These are phyloP conservation scores for Eurois occulta DNA, from an alignment of 2,888 invertebrate genomes.

Conservation along the genomic window DNA sequence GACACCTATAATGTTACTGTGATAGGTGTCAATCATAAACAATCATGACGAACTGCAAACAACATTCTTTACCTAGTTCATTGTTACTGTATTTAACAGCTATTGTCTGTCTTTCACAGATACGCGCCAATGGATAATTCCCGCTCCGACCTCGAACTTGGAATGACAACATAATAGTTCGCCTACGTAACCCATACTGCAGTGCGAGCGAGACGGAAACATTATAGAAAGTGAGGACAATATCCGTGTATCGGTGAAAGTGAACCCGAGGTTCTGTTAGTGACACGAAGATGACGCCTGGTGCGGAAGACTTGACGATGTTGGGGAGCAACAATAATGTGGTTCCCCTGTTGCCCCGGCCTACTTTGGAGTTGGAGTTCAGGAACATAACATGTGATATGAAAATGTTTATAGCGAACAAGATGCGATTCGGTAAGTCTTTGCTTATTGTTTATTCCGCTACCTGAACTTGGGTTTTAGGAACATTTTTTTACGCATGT, in stretches of 20 bases:
- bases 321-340: constrained; percentile 85
- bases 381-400: constrained; percentile 92
- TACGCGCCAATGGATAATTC: constrained; percentile 67
- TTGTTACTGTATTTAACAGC: background rate
- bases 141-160: constrained; percentile 62
- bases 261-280: constrained; percentile 53
- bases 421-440: constrained; percentile 91
- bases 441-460: background rate
- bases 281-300: constrained; percentile 76
- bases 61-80: background rate
- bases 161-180: constrained; percentile 38
- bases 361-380: constrained; percentile 93
- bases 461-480: constrained; percentile 34
- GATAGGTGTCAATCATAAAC: constrained; percentile 48
- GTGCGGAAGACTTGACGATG: constrained; percentile 75
- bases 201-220: constrained; percentile 59
- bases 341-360: constrained; percentile 87
- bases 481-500: background rate
- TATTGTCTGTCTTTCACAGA: constrained; percentile 69
- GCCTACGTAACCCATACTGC: constrained; percentile 19
- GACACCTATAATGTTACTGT: constrained; percentile 14
- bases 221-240: constrained; percentile 68
- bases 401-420: constrained; percentile 89
- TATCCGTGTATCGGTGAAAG: constrained; percentile 60
- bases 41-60: background rate